Percentiles rank a stretch among this genome's conserved stretches.
Evolutionary conservation across 2,113 vertebrate genomes (phyloP).

Genomic region (Cepphus grylle): DNA sequence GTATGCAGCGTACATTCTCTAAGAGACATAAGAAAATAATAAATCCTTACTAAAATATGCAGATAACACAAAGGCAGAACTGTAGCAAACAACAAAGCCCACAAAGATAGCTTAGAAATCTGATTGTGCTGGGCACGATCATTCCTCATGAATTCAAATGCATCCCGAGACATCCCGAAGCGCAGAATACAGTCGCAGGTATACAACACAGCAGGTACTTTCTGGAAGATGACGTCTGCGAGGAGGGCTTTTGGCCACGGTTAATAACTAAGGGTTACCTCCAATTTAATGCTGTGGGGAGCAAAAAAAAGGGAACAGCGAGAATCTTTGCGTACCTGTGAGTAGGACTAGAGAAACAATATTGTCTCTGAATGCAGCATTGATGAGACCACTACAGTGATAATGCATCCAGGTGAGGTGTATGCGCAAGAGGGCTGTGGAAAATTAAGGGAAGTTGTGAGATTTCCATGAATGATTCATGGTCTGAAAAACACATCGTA

Average conservation of each 20-base stretch:
- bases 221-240: background rate
- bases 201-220: background rate
- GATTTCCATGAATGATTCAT: constrained; percentile 16
- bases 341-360: background rate
- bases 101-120: background rate
- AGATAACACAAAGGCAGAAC: constrained; percentile 13
- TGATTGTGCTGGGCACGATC: background rate
- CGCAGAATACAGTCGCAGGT: background rate
- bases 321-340: background rate
- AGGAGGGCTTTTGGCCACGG: background rate
- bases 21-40: background rate
- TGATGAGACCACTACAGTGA: background rate
- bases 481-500: background rate
- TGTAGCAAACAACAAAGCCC: background rate
- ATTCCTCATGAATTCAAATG: background rate
- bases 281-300: background rate
- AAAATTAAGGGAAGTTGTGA: background rate
- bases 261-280: background rate
- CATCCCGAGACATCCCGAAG: background rate
- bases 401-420: background rate
- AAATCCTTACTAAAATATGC: constrained; percentile 1
- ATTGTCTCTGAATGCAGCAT: background rate
- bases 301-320: background rate
- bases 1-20: background rate
- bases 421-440: rapidly evolving